Conservation (phyloP, 2,797 vertebrate genomes). For the Pitangus sulphuratus region DNA sequence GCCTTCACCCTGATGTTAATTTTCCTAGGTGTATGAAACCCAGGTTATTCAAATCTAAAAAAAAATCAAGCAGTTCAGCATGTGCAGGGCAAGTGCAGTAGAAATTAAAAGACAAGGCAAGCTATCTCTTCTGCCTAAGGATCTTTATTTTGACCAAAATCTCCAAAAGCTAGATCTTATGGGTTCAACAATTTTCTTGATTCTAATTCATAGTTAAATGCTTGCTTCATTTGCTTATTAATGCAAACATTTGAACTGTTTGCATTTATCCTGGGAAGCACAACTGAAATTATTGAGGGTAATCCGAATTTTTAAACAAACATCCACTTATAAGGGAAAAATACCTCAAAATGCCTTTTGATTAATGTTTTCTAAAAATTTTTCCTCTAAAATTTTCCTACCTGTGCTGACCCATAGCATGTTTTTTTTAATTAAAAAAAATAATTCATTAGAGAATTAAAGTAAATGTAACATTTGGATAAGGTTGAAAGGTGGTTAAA, state of each 20-base stretch:
- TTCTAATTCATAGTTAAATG: not conserved
- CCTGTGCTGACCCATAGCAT: not conserved
- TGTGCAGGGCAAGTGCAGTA: not conserved
- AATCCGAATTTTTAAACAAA: constrained; percentile 23
- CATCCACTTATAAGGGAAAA: not conserved
- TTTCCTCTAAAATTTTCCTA: not conserved
- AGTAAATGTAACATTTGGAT: constrained; percentile 42
- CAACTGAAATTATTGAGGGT: not conserved
- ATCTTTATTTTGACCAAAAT: not conserved
- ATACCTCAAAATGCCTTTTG: not conserved
- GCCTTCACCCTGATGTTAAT: not conserved
- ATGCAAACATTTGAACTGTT: not conserved
- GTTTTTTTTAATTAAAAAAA: not conserved
- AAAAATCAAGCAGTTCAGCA: not conserved
- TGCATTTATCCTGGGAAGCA: not conserved
- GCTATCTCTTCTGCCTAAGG: not conserved
- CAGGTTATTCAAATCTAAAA: not conserved
- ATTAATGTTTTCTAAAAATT: not conserved
- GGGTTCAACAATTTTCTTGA: not conserved
- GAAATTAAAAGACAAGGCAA: not conserved
- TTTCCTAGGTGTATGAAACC: not conserved
- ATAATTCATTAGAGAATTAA: not conserved
- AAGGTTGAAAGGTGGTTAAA: constrained; percentile 55
- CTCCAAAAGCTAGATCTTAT: not conserved
- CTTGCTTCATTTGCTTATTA: not conserved